Evolutionary conservation across 1,140 invertebrate species (phyloP), one percentile per base, ranked within the genome.

Genomic region (Bilobella aurantiaca): DNA sequence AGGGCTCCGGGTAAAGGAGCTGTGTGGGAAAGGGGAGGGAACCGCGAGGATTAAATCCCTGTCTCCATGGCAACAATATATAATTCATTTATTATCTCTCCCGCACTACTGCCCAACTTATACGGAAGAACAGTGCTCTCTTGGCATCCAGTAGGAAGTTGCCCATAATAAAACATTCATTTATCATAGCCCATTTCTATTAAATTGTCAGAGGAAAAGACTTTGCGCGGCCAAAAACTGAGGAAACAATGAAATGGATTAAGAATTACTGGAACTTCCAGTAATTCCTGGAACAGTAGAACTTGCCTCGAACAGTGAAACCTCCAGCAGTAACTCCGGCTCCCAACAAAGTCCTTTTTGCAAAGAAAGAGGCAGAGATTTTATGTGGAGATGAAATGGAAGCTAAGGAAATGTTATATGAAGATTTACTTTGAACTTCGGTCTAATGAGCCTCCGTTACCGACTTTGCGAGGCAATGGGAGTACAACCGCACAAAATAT

Each of bases 71-170:
- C 49, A 5, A 23, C 5, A 8, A 16, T 53, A 53, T 53, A 53
- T 53, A 53, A 53, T 53, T 53, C 49, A 53, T 53, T 53, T 53
- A 53, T 53, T 53, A 53, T 53, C 49, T 53, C 49, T 23, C 18
- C 34, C 34, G 34, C 18, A 42, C 8, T 42, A 18, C 34, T 42
- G n/a, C n/a, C n/a, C n/a, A n/a, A 42, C 34, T 42, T 42, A 42
- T 18, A 42, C 18, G 8, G 34, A 53, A 23, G 49, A 8, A 53
- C 14, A 53, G 34, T 8, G 8, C 18, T 42, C 14, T 53, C 21
- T 53, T 53, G 49, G 49, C 49, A 53, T 53, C 14, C 49, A 53
- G 25, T 53, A 23, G 49, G 25, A 53, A 53, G 23, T 53, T 16
- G 21, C 21, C 12, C 23, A 23, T 53, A 53, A 53, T 53, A 53